Evolutionary conservation across 2,888 invertebrate genomes (phyloP), one percentile per base, ranked within the genome.

Genomic region (Nectonema munidae): DNA sequence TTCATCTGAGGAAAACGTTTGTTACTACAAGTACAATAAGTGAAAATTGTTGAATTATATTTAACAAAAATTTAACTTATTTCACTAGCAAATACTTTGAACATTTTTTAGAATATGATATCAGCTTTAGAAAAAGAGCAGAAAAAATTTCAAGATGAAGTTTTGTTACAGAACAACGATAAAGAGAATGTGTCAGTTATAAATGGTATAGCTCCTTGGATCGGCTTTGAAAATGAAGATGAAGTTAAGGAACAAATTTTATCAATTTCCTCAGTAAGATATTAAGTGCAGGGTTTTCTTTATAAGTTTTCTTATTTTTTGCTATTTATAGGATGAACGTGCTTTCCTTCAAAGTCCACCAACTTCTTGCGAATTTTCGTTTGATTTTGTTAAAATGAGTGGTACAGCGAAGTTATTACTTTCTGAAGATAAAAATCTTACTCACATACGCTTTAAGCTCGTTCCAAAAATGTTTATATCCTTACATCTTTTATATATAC

Each of bases 291-390:
- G 13, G 11, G 18, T 34, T 35, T 21, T 29, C 30, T 3, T 19
- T 13, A 13, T 3, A 18, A 38, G 14, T 45, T 29, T 39, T 35
- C 15, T 20, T 5, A 15, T 13, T 6, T 19, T 18, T n/a, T 6
- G n/a, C 14, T n/a, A 39, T 34, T 52, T 55, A 34, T 58, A 79
- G 72, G 89, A 95, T 60, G 72, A 75, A 52, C 67, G 86, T 55
- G 89, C 86, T 63, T 89, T 95, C 56, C 71, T 89, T 43, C 70
- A 89, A 50, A 77, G 77, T 51, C 89, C 89, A 39, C 79, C 81
- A 38, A 69, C 75, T 41, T 46, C 43, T 17, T 43, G 30, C 50
- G 57, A 41, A 45, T 54, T 42, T 81, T 83, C 45, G 76, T 89
- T 81, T 55, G 68, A 72, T 46, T 89, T 86, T 61, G 77, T n/a